Evolutionary conservation across 2,113 vertebrate species (phyloP).

Genomic region (Odocoileus hemionus): DNA sequence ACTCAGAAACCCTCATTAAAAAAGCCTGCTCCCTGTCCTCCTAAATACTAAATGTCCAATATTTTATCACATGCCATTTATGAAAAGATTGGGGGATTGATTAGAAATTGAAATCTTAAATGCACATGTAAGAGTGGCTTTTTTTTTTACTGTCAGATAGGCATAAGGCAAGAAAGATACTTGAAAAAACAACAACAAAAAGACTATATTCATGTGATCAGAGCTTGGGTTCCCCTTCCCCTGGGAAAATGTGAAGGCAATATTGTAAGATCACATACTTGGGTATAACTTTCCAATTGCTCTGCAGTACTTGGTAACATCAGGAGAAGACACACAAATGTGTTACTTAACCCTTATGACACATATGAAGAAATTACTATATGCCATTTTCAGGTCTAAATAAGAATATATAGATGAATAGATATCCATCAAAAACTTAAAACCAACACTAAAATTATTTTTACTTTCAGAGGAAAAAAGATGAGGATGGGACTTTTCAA

Average conservation of each 20-base stretch:
- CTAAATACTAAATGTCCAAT: background rate
- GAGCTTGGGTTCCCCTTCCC: background rate
- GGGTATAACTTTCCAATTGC: background rate
- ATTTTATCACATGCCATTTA: background rate
- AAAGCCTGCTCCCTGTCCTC: background rate
- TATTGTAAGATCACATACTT: background rate
- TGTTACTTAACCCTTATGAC: background rate
- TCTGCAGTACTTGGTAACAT: background rate
- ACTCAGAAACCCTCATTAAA: background rate
- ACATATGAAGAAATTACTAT: background rate
- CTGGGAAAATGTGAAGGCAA: background rate
- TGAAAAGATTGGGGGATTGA: background rate
- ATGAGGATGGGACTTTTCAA: background rate
- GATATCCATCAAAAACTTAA: background rate
- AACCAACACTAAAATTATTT: background rate
- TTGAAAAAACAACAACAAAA: background rate
- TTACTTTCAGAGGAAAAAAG: background rate
- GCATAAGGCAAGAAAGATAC: background rate
- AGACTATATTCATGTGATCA: background rate
- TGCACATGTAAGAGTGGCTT: background rate
- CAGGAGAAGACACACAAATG: background rate
- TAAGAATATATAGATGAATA: background rate
- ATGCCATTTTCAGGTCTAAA: background rate
- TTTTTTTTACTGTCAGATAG: background rate
- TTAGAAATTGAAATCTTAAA: background rate